Conservation (phyloP, 2,113 vertebrate species). For the Smithornis capensis region DNA sequence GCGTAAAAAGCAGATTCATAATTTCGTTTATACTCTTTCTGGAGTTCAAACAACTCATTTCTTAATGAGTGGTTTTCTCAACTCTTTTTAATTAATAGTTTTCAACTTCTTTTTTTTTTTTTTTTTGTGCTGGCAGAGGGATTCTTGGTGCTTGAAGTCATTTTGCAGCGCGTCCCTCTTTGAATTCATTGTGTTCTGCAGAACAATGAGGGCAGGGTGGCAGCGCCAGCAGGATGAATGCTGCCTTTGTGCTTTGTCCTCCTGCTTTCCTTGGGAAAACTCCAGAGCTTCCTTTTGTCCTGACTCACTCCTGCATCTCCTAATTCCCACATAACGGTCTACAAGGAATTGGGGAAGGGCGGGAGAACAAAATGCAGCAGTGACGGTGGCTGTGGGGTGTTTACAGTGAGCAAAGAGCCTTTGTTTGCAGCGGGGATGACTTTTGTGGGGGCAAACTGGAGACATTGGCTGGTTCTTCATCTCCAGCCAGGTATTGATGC, state of each 20-base stretch:
- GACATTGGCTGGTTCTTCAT: not conserved
- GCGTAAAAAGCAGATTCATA: not conserved
- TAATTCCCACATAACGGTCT: not conserved
- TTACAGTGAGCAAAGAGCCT: not conserved
- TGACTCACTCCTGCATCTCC: not conserved
- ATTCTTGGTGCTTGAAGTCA: not conserved
- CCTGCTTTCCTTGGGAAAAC: slow-evolving; percentile 9
- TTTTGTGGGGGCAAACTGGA: not conserved
- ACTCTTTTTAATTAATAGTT: not conserved
- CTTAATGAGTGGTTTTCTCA: not conserved
- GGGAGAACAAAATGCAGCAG: not conserved
- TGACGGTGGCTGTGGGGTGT: not conserved
- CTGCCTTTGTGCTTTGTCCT: not conserved
- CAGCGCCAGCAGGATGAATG: not conserved
- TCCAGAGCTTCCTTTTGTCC: not conserved
- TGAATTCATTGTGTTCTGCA: not conserved
- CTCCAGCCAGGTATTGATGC: not conserved
- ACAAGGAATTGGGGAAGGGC: not conserved
- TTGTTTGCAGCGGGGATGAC: not conserved
- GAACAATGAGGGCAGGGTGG: slow-evolving; percentile 6
- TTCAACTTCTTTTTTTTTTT: not conserved
- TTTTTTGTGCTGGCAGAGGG: not conserved
- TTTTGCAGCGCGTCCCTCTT: not conserved
- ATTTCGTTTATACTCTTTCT: not conserved
- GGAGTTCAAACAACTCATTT: not conserved